These are phyloP conservation scores for Drosophila repleta DNA, from an alignment of 1,140 invertebrate species.

Conservation along the genomic window DNA sequence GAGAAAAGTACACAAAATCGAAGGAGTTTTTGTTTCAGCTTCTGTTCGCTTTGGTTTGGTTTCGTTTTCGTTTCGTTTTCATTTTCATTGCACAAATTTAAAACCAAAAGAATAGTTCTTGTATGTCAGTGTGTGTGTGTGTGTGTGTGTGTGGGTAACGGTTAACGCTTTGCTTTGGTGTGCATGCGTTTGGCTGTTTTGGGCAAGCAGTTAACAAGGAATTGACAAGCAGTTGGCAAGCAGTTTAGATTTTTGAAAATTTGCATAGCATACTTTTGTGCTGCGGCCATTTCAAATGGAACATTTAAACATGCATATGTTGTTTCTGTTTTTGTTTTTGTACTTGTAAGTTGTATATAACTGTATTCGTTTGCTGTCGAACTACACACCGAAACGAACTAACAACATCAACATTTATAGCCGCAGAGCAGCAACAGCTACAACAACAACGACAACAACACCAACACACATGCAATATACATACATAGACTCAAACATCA, in stretches of 20 bases:
- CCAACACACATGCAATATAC: conserved; percentile 18
- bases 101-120: conserved; percentile 28
- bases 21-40: conserved; percentile 24
- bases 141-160: conserved; percentile 2
- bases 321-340: neutral
- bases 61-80: conserved; percentile 6
- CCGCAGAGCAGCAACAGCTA: neutral
- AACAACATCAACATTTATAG: conserved; percentile 41
- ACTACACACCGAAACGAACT: conserved; percentile 11
- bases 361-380: neutral
- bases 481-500: conserved; percentile 14
- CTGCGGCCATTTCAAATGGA: conserved; percentile 5
- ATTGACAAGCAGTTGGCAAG: conserved; percentile 28
- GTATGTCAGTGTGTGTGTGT: conserved; percentile 10
- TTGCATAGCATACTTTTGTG: conserved; percentile 56
- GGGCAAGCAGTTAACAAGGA: conserved; percentile 24
- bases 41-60: conserved; percentile 24
- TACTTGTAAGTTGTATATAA: conserved; percentile 28
- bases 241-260: conserved; percentile 1
- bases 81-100: conserved; percentile 39
- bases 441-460: neutral
- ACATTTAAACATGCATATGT: neutral
- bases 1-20: conserved; percentile 22
- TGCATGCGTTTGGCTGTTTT: conserved; percentile 20
- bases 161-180: conserved; percentile 15